Conservation (phyloP, 2,888 invertebrate genomes). For the Hemithea aestivaria region DNA sequence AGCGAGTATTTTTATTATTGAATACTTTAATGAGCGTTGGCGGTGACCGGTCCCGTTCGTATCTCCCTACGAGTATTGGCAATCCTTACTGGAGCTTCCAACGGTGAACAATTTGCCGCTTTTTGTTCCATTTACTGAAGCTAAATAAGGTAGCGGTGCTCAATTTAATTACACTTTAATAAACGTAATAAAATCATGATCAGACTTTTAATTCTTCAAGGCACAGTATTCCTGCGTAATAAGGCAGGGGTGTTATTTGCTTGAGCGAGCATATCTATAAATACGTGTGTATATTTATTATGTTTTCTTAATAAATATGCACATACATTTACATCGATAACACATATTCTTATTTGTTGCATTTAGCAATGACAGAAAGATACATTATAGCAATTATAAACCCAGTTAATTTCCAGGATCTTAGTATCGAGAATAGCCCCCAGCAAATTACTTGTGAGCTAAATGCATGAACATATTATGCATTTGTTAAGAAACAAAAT, state of each 20-base stretch:
- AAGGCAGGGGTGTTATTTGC: constrained; percentile 26
- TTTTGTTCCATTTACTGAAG: constrained; percentile 50
- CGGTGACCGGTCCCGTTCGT: constrained; percentile 25
- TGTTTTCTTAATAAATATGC: constrained; percentile 43
- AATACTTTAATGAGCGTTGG: constrained; percentile 46
- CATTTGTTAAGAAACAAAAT: too few relatives aligned
- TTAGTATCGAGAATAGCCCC: constrained; percentile 1
- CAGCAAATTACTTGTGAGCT: too few relatives aligned
- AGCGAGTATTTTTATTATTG: constrained; percentile 42
- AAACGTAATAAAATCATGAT: constrained; percentile 62
- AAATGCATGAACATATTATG: too few relatives aligned
- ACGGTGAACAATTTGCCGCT: constrained; percentile 36
- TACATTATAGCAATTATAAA: constrained; percentile 39
- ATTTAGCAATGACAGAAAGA: constrained; percentile 40
- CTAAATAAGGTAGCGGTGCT: constrained; percentile 58
- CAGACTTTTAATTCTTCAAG: constrained; percentile 49
- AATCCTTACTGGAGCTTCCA: constrained; percentile 12
- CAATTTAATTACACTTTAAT: constrained; percentile 69
- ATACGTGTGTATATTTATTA: too few relatives aligned
- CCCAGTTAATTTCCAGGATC: constrained; percentile 3
- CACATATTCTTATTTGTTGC: constrained; percentile 36
- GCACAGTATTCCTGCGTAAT: too few relatives aligned
- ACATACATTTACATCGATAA: constrained; percentile 49
- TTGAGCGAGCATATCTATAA: too few relatives aligned
- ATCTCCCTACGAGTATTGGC: constrained; percentile 1